These are phyloP conservation scores for Anodontia alba DNA, from an alignment of 2,888 invertebrate species.

Conservation along the genomic window DNA sequence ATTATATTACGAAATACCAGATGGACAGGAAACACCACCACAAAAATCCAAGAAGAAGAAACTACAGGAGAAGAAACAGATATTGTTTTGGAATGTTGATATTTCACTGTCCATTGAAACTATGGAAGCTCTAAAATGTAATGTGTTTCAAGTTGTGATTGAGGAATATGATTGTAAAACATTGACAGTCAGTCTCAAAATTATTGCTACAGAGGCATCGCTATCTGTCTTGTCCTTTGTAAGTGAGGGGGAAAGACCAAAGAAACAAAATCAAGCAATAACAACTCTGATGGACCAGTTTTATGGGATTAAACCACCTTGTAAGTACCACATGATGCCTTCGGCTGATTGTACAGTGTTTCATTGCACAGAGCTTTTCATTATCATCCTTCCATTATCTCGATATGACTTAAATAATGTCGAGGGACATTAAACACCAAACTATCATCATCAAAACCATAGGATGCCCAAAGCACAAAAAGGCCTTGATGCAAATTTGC, in stretches of 20 bases:
- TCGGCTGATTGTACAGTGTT: too few species aligned
- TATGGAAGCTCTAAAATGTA: conserved; percentile 65
- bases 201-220: conserved; percentile 66
- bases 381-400: too few species aligned
- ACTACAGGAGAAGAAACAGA: conserved; percentile 21
- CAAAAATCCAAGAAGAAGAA: conserved; percentile 7
- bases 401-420: too few species aligned
- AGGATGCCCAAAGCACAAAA: too few species aligned
- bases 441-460: too few species aligned
- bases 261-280: conserved; percentile 60
- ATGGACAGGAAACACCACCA: conserved; percentile 22
- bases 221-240: conserved; percentile 65
- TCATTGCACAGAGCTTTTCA: too few species aligned
- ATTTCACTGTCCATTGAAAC: conserved; percentile 56
- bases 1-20: conserved; percentile 78
- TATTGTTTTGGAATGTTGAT: conserved; percentile 70
- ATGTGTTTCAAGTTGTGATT: conserved; percentile 60
- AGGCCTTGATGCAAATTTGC: too few species aligned
- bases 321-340: conserved; percentile 25
- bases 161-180: conserved; percentile 50
- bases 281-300: conserved; percentile 73
- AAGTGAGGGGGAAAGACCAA: conserved; percentile 70
- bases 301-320: conserved; percentile 60
- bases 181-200: conserved; percentile 55
- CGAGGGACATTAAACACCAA: too few species aligned